Base-by-base conservation (phyloP, 1,140 invertebrate species). In the Solenopsis invicta region DNA sequence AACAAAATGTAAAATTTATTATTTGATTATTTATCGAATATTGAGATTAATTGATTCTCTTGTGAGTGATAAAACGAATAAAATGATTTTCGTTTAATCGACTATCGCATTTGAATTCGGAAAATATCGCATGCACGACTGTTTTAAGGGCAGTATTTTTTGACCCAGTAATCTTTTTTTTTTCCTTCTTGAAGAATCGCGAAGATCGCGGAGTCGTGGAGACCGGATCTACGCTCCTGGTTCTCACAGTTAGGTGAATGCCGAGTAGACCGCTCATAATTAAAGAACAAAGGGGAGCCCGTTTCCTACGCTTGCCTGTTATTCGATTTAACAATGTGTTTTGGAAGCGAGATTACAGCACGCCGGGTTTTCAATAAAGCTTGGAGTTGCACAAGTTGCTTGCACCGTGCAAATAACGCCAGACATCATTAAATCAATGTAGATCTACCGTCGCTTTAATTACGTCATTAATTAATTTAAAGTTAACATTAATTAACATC, bases 181-280 rank as follows among this genome's bases (percentile, higher is more conserved):
- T 87, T 62, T 61, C 59, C 64, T 82, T 71, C 76, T 64, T 52
- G 77, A 34, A 41, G 89, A 88, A 86, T 56, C 21, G 74, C 76
- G 71, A 86, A 86, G 64, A 72, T 45, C 56, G 84, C 12, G 24
- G 16, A 75, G 41, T 84, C 69, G 71, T 37, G 56, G 67, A 69
- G 89, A 76, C 90, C 90, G 90, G 90, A 91, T 89, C 71, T 90
- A 91, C 90, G 90, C 89, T 91, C 59, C 41, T 91, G 90, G 75
- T 91, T 91, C 89, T 89, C 89, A 89, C 90, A 89, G 90, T 87
- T 89, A 89, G 66, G 56, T 75, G 90, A 91, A 90, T 72, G 84
- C 77, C 74, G 89, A 81, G 76, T 62, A 72, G 86, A 81, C 56
- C 54, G 80, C 74, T 61, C 84, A 87, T 90, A 91, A 91, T 91